A percentile compares a stretch with the other conserved stretches of the same genome.
These are phyloP conservation scores for Oxyura jamaicensis DNA, from an alignment of 2,113 vertebrate species.

Conservation along the genomic window DNA sequence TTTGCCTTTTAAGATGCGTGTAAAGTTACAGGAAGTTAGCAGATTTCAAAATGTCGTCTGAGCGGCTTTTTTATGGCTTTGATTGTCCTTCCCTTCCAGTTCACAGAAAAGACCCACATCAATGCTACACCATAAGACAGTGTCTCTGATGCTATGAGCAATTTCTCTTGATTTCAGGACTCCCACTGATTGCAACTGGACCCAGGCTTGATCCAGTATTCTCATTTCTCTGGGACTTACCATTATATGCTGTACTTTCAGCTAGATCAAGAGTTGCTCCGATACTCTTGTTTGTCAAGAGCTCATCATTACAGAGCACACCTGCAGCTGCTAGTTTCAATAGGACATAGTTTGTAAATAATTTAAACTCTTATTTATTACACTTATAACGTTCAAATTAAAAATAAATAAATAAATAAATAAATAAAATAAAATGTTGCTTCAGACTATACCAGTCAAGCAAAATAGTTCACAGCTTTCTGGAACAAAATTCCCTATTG, in stretches of 20 bases:
- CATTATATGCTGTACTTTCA: neutral
- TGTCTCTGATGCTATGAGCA: neutral
- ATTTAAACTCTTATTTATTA: neutral
- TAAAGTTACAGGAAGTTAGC: neutral
- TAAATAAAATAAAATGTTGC: too few species aligned
- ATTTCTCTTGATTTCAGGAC: constrained; percentile 8
- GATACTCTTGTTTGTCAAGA: neutral
- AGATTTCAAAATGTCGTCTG: neutral
- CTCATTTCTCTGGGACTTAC: neutral
- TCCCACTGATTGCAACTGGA: neutral
- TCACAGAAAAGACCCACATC: neutral
- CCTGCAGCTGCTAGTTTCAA: neutral
- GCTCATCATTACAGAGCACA: neutral
- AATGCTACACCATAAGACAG: neutral
- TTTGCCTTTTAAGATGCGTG: neutral
- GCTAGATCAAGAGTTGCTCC: neutral
- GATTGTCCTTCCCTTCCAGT: neutral
- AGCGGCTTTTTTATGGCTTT: neutral
- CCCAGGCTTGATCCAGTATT: neutral
- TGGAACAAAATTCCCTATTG: neutral
- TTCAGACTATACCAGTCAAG: neutral
- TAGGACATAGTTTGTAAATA: neutral
- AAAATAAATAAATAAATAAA: too few species aligned
- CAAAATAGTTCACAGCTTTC: neutral
- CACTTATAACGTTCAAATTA: neutral